These are phyloP conservation scores for Sarcoramphus papa DNA, from an alignment of 2,797 vertebrate genomes.

Conservation along the genomic window DNA sequence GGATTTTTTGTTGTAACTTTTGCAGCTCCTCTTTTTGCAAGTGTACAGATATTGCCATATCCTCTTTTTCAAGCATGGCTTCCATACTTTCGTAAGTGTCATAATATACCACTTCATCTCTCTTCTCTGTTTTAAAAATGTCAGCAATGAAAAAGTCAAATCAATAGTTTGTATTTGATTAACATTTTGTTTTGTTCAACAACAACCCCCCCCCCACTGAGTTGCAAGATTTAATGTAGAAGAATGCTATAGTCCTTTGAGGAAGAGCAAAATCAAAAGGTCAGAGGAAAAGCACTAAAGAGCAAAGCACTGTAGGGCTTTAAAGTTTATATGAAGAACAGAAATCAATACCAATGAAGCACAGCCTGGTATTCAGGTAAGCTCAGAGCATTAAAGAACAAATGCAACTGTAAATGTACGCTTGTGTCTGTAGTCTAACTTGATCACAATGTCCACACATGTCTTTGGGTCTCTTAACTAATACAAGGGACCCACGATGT, in stretches of 20 bases:
- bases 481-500: not conserved
- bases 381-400: not conserved
- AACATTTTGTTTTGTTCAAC: too few species aligned
- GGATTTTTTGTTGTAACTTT: not conserved
- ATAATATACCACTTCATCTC: conserved; percentile 93
- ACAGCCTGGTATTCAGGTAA: not conserved
- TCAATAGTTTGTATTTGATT: too few species aligned
- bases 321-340: not conserved
- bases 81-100: conserved; percentile 92
- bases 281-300: not conserved
- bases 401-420: not conserved
- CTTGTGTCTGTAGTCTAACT: not conserved
- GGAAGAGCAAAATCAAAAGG: not conserved
- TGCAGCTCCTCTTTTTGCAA: conserved; percentile 78
- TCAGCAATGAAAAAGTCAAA: not conserved
- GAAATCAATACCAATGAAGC: not conserved
- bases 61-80: conserved; percentile 85
- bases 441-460: not conserved
- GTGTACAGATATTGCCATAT: conserved; percentile 64
- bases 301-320: not conserved
- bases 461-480: not conserved
- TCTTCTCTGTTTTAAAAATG: conserved; percentile 76
- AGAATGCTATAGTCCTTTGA: not conserved
- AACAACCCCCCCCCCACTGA: too few species aligned
- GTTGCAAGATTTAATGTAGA: not conserved